Conservation (phyloP, 2,113 vertebrate genomes). For the Gopherus evgoodei region DNA sequence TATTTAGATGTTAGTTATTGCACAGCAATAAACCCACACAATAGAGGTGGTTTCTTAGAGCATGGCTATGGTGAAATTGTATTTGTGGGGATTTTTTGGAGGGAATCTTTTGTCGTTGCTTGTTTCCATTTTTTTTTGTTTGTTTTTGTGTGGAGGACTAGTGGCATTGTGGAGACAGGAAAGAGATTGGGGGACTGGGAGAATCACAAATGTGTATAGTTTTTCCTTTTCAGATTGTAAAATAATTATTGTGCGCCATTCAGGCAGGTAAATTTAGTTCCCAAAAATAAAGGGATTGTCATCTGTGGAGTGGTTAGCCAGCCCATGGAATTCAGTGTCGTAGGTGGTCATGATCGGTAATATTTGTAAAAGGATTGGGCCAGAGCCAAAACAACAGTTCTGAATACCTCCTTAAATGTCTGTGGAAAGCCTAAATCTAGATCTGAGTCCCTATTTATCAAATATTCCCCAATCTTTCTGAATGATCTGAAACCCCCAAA, state of each 20-base stretch:
- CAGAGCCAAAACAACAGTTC: background rate
- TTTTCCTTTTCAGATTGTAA: background rate
- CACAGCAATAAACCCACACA: constrained; percentile 38
- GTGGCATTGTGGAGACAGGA: background rate
- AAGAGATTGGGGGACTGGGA: background rate
- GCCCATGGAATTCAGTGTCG: background rate
- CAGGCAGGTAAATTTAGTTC: constrained; percentile 1
- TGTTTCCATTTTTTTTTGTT: constrained; percentile 28
- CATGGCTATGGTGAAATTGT: constrained; percentile 13
- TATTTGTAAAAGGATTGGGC: background rate
- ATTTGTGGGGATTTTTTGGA: background rate
- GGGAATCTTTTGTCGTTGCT: constrained; percentile 10
- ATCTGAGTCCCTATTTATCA: background rate
- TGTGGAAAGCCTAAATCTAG: background rate
- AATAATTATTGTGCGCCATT: background rate
- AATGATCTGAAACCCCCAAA: background rate
- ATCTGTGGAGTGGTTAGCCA: background rate
- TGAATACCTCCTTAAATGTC: background rate
- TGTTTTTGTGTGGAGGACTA: constrained; percentile 38
- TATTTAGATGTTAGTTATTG: background rate
- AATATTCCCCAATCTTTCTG: background rate
- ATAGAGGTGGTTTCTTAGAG: constrained; percentile 14
- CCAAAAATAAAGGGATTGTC: constrained; percentile 10
- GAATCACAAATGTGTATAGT: background rate
- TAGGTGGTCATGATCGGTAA: background rate